Evolutionary conservation across 2,113 vertebrate species (phyloP).

Genomic region (Zapornia atra): DNA sequence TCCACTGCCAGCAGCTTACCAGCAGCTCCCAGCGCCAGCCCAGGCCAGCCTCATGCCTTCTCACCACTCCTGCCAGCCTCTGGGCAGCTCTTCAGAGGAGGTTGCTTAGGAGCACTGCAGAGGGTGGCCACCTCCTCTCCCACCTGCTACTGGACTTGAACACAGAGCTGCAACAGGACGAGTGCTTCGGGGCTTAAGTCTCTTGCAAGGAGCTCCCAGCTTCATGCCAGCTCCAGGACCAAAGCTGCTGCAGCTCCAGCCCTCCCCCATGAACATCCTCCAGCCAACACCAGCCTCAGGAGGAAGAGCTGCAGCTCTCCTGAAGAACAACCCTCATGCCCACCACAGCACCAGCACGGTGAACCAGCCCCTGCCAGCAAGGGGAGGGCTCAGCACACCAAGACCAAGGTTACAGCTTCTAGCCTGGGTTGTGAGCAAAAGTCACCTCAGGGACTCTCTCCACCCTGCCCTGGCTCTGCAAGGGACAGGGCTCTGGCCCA

Average conservation of each 20-base stretch:
- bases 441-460: neutral
- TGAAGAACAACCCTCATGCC: neutral
- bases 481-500: neutral
- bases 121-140: neutral
- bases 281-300: neutral
- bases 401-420: neutral
- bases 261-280: neutral
- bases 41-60: neutral
- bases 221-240: neutral
- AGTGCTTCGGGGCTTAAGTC: neutral
- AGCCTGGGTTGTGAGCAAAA: neutral
- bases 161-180: neutral
- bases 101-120: neutral
- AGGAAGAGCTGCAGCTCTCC: neutral
- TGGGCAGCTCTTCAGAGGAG: neutral
- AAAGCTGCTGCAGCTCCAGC: neutral
- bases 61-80: neutral
- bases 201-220: neutral
- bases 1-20: neutral
- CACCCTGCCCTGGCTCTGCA: neutral
- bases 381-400: neutral
- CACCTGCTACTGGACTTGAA: neutral
- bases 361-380: neutral
- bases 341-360: neutral
- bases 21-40: rapidly evolving